Percentiles rank a stretch among this genome's conserved stretches.
Evolutionary conservation across 2,113 vertebrate genomes (phyloP).

Genomic region (Cinclus mexicanus): DNA sequence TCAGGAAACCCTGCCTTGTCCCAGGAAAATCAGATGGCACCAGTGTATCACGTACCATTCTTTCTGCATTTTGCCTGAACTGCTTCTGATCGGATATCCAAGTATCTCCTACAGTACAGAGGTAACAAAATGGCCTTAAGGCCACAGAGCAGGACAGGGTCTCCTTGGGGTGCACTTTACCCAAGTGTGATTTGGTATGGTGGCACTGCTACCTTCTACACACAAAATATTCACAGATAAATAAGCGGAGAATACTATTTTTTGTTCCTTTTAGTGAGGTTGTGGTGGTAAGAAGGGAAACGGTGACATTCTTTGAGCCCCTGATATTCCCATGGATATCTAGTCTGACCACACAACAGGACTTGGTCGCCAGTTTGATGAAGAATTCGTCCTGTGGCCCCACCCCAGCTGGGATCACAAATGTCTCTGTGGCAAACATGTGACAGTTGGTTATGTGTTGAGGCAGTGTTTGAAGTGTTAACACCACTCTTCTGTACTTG

Average conservation of each 20-base stretch:
- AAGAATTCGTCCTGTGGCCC: background rate
- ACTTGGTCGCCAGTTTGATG: background rate
- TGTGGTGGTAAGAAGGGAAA: background rate
- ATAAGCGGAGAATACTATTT: background rate
- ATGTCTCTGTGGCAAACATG: background rate
- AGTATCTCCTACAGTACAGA: background rate
- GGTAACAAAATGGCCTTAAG: background rate
- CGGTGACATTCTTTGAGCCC: background rate
- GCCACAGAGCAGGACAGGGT: background rate
- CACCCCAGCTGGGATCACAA: background rate
- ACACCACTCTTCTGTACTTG: background rate
- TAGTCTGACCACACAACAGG: background rate
- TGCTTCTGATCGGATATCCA: background rate
- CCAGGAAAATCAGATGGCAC: background rate
- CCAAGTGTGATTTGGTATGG: background rate
- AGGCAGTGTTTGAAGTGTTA: background rate
- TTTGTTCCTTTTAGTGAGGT: background rate
- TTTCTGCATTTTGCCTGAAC: background rate
- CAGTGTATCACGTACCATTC: background rate
- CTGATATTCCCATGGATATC: background rate
- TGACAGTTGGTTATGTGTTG: background rate
- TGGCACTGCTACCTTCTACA: background rate
- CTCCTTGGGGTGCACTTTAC: background rate
- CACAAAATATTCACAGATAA: conserved; percentile 15
- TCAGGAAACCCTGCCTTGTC: conserved; percentile 28